Conservation (phyloP, 2,888 invertebrate genomes). For the Mechanitis messenoides region DNA sequence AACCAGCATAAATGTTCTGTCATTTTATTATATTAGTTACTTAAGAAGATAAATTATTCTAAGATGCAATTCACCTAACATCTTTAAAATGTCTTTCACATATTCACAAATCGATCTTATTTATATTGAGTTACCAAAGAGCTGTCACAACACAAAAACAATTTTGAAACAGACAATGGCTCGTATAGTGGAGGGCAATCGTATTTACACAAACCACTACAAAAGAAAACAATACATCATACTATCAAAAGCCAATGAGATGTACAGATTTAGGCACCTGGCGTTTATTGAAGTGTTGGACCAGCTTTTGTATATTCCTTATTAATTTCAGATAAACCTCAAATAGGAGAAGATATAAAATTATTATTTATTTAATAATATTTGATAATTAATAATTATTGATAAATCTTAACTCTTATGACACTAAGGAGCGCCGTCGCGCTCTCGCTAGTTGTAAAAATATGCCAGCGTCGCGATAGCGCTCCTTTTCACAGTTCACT, state of each 20-base stretch:
- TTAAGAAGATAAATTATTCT: conserved; percentile 7
- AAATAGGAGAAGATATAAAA: too few relatives aligned
- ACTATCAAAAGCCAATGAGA: conserved; percentile 24
- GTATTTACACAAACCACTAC: conserved; percentile 30
- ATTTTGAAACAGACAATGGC: conserved; percentile 28
- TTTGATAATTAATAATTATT: too few relatives aligned
- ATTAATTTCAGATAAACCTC: too few relatives aligned
- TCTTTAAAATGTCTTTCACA: conserved; percentile 26
- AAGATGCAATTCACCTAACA: conserved; percentile 11
- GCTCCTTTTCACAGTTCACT: too few relatives aligned
- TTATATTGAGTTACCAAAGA: conserved; percentile 42
- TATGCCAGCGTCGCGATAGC: too few relatives aligned
- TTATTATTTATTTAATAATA: too few relatives aligned
- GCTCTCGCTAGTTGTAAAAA: too few relatives aligned
- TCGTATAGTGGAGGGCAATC: conserved; percentile 30
- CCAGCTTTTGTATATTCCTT: too few relatives aligned
- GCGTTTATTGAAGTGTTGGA: not conserved
- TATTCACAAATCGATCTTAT: conserved; percentile 50
- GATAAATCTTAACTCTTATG: not conserved
- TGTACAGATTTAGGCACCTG: conserved; percentile 29
- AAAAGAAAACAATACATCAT: conserved; percentile 30
- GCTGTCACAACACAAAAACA: conserved; percentile 46
- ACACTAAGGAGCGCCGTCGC: too few relatives aligned
- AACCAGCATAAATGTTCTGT: not conserved
- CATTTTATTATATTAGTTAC: not conserved